Conservation (phyloP, 2,888 invertebrate species). For the Luperina nickerlii region DNA sequence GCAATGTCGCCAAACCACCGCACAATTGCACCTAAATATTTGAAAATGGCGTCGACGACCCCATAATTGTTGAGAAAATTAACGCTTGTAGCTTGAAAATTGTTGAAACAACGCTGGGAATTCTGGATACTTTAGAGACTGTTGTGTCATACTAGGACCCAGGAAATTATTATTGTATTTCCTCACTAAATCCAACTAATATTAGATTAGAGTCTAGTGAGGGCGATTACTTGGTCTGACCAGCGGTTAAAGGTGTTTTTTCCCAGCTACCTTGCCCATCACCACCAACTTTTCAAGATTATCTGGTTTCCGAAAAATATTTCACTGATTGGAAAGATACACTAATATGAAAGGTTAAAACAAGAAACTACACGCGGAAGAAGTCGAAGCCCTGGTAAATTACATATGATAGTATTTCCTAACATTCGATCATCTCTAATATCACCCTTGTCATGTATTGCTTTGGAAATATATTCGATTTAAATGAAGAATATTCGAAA, state of each 20-base stretch:
- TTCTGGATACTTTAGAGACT: background rate
- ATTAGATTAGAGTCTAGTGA: background rate
- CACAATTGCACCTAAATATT: slow-evolving; percentile 52
- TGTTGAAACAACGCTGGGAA: slow-evolving; percentile 17
- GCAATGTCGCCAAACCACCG: slow-evolving; percentile 42
- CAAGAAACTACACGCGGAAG: too few relatives aligned
- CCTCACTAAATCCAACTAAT: background rate
- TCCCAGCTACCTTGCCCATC: background rate
- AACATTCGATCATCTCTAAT: background rate
- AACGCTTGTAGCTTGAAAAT: slow-evolving; percentile 35
- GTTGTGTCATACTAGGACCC: background rate
- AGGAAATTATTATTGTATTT: background rate
- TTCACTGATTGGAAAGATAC: too few relatives aligned
- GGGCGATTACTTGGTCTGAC: background rate
- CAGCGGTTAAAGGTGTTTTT: background rate
- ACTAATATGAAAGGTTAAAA: too few relatives aligned
- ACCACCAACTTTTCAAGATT: background rate
- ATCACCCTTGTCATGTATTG: background rate
- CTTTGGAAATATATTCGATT: background rate
- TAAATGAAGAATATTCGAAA: background rate
- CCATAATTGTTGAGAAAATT: slow-evolving; percentile 41
- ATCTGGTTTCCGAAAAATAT: too few relatives aligned
- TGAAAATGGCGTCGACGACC: slow-evolving; percentile 40
- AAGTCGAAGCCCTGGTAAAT: too few relatives aligned
- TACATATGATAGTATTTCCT: background rate